phyloP scores from a whole-genome alignment of 2,113 vertebrate species.

The Ginglymostoma cirratum region DNA sequence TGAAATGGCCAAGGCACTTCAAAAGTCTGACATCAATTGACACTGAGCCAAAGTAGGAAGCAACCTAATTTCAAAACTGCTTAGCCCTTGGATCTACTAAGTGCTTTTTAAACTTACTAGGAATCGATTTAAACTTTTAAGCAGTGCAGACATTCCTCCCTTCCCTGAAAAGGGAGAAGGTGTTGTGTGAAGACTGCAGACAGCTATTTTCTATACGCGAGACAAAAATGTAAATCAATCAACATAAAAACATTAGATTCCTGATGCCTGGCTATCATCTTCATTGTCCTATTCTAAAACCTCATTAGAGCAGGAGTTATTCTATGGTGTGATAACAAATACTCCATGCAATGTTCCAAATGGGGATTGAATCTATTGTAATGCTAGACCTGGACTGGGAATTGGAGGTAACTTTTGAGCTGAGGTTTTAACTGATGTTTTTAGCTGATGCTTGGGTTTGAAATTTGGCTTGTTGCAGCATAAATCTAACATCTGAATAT shows the following conservation, averaged over 20 bases:
- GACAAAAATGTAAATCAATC: not conserved
- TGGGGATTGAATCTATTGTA: not conserved
- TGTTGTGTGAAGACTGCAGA: not conserved
- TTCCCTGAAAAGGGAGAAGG: not conserved
- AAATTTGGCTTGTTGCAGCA: not conserved
- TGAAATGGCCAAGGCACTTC: not conserved
- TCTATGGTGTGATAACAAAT: not conserved
- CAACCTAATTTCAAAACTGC: not conserved
- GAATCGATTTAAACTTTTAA: not conserved
- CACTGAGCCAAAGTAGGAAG: not conserved
- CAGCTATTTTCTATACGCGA: not conserved
- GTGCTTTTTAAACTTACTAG: not conserved
- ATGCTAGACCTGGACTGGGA: not conserved
- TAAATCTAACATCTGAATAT: not conserved
- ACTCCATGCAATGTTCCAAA: not conserved
- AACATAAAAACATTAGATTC: not conserved
- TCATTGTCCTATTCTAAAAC: not conserved
- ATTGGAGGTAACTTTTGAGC: slow-evolving; percentile 8
- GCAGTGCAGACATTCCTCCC: not conserved
- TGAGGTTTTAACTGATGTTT: not conserved
- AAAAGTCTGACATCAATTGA: not conserved
- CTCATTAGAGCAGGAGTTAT: not conserved
- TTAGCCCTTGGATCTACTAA: not conserved
- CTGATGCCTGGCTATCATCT: not conserved
- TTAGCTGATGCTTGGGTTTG: not conserved